These are phyloP conservation scores for Regulus satrapa DNA, from an alignment of 2,113 vertebrate genomes.

Conservation along the genomic window DNA sequence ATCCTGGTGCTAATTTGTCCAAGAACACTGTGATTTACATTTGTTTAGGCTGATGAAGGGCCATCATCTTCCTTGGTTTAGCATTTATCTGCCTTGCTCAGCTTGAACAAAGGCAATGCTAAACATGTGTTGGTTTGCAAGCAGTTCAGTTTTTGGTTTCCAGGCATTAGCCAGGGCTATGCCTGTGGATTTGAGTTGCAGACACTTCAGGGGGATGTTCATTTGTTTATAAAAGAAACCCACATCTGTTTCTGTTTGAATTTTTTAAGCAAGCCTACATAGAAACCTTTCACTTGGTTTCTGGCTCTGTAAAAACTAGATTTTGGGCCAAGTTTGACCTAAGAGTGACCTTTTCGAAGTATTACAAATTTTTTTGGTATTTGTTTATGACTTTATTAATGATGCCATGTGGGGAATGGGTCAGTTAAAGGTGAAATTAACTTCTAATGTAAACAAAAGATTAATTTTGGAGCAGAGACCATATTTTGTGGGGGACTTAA, in stretches of 20 bases:
- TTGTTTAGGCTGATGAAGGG: slow-evolving; percentile 42
- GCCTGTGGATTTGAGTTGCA: slow-evolving; percentile 22
- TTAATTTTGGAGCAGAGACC: neutral
- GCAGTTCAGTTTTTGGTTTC: neutral
- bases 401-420: slow-evolving; percentile 26
- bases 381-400: slow-evolving; percentile 47
- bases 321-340: slow-evolving; percentile 56
- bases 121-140: neutral
- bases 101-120: slow-evolving; percentile 28
- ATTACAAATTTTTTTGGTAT: slow-evolving; percentile 42
- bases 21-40: slow-evolving; percentile 10
- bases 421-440: slow-evolving; percentile 42
- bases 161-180: neutral
- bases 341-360: slow-evolving; percentile 43
- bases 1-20: neutral
- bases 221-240: slow-evolving; percentile 56
- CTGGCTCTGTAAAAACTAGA: slow-evolving; percentile 11
- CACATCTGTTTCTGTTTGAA: slow-evolving; percentile 65
- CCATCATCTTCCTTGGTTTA: slow-evolving; percentile 3
- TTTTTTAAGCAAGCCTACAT: slow-evolving; percentile 26
- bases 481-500: neutral
- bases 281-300: slow-evolving; percentile 42
- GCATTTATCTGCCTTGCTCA: slow-evolving; percentile 6
- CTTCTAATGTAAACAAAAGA: neutral
- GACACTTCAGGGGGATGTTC: slow-evolving; percentile 61